phyloP scores from a whole-genome alignment of 2,797 vertebrate genomes.

The Gila robusta region DNA sequence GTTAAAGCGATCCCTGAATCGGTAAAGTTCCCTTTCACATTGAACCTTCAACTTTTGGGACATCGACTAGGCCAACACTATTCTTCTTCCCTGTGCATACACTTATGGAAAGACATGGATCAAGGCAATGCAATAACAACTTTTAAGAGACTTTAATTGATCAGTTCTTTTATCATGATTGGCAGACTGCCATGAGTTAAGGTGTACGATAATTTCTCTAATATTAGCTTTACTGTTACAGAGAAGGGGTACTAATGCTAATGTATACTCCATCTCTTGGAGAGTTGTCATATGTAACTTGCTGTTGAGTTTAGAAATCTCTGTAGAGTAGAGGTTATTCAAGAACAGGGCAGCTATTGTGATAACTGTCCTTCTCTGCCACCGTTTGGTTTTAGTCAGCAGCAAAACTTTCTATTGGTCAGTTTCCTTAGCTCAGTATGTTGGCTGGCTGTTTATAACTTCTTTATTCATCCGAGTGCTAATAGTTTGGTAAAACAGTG shows the following conservation, averaged over 20 bases:
- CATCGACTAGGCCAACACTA: background rate
- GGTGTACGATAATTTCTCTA: background rate
- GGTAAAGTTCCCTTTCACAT: background rate
- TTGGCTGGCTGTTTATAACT: slow-evolving; percentile 13
- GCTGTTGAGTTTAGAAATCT: background rate
- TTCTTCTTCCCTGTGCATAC: background rate
- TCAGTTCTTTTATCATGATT: slow-evolving; percentile 21
- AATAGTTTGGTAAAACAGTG: slow-evolving; percentile 12
- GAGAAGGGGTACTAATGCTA: background rate
- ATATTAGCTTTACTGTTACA: slow-evolving; percentile 24
- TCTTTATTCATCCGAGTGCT: background rate
- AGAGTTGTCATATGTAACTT: background rate
- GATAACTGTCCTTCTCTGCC: background rate
- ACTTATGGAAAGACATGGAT: slow-evolving; percentile 7
- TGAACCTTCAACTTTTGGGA: background rate
- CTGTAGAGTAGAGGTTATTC: background rate
- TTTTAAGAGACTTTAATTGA: slow-evolving; percentile 12
- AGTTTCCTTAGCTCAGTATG: background rate
- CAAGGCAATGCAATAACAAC: background rate
- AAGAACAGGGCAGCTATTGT: background rate
- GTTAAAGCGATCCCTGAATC: background rate
- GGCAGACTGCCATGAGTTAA: slow-evolving; percentile 31
- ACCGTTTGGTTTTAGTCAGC: background rate
- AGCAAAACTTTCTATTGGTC: background rate
- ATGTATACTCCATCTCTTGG: slow-evolving; percentile 1